Evolutionary conservation across 2,888 invertebrate genomes (phyloP).

Genomic region (Cerastoderma edule): DNA sequence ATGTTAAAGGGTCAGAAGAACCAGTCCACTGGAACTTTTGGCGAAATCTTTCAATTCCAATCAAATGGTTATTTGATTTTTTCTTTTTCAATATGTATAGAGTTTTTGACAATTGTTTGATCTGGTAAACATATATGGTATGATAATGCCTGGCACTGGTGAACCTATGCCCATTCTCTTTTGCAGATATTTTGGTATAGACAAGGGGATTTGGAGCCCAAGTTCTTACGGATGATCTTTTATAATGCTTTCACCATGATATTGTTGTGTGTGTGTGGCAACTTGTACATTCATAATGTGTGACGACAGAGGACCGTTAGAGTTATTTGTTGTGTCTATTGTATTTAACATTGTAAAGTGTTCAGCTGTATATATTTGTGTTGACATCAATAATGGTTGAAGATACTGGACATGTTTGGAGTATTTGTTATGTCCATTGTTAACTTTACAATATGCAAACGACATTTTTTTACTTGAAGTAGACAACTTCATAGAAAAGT

Average conservation of each 20-base stretch:
- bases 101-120: background rate
- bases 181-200: slow-evolving; percentile 84
- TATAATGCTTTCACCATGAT: slow-evolving; percentile 84
- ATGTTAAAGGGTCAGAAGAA: background rate
- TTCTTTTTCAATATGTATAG: background rate
- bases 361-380: too few species aligned
- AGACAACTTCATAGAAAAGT: too few species aligned
- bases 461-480: too few species aligned
- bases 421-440: too few species aligned
- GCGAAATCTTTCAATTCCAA: background rate
- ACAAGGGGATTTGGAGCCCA: slow-evolving; percentile 84
- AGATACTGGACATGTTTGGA: too few species aligned
- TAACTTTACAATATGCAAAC: too few species aligned
- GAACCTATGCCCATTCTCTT: background rate
- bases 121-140: background rate
- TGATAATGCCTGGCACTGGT: background rate
- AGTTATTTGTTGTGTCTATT: too few species aligned
- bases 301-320: too few species aligned
- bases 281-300: slow-evolving; percentile 79
- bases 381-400: too few species aligned
- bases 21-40: background rate
- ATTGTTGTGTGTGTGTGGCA: slow-evolving; percentile 83
- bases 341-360: too few species aligned
- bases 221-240: slow-evolving; percentile 84
- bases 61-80: background rate